Base-by-base conservation (phyloP, 1,140 invertebrate species). In the Patella vulgata region DNA sequence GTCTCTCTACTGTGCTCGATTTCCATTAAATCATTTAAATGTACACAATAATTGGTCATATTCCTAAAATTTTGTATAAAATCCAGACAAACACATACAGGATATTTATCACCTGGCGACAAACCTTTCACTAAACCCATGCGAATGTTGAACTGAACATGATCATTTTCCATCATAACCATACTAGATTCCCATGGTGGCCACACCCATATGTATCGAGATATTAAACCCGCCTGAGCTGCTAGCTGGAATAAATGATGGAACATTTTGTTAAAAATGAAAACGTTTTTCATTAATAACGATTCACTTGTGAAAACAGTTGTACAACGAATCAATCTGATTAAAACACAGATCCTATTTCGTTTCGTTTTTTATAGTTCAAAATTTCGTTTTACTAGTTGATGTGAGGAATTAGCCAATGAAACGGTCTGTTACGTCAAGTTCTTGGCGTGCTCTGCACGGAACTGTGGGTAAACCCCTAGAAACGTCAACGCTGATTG, bases 191-290 rank as follows among this genome's bases (percentile, higher is more conserved):
- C 74, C 77, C 77, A 79, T 21, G 36, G 58, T 12, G 77, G 77
- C 70, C 75, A 79, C 30, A 79, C 68, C 75, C 75, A 79, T 19
- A 79, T 66, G 33, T 67, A 65, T 31, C 68, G 65, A 27, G 64
- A 54, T 17, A 78, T 61, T 2, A 79, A 44, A 12, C 75, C 77
- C 25, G 70, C 54, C 43, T 74, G 53, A 11, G 58, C 66, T 21
- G 77, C 68, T 31, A 56, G 60, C 77, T 79, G 59, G 1, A 73
- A 63, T 53, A 28, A 9, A 51, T 55, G 53, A 56, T 47, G 47
- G 14, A 25, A 56, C 19, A 40, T 17, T n/a, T 36, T 47, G 14
- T n/a, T n/a, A n/a, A 36, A 36, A 36, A 36, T 8, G 14, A 23
- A 47, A 21, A 47, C 14, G 3, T 21, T 27, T 9, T 19, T 23